Base-by-base conservation (phyloP, 2,888 invertebrate species). In the Chrysomela aeneicollis region DNA sequence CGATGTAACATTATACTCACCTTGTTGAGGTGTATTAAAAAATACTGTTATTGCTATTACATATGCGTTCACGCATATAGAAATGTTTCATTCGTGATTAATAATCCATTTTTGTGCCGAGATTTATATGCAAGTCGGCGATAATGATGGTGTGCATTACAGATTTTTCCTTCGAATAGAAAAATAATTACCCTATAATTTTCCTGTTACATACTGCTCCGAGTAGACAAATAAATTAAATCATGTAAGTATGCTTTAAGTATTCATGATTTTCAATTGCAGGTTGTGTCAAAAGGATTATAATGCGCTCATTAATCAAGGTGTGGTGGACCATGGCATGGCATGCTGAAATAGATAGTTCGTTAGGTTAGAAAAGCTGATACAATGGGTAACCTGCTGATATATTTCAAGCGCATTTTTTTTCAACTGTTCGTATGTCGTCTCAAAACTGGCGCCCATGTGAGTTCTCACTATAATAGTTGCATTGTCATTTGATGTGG, bases 191-290 rank as follows among this genome's bases (percentile, higher is more conserved):
- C 60, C 50, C 57, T 68, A 58, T 68, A 62, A 68, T 68, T 68
- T 68, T 63, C 67, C 63, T 63, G 64, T 63, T 68, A 68, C 62
- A 46, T 59, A 63, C 21, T 51, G 58, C 52, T 5, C 3, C 46
- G 17, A 26, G 47, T 37, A 59, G 58, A 58, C 51, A 62, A 47
- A 59, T 53, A 59, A 58, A 63, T 63, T 63, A 63, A 63, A 58
- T 63, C 57, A 63, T 60, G 51, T 60, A 59, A 58, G 60, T 64
- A n/a, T 63, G 67, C 64, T 64, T 57, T 46, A 46, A 52, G 54
- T 64, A 64, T 53, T 64, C 64, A 64, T 68, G 64, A 58, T 64
- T 68, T 64, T 68, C 67, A 60, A 62, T 62, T 59, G 64, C 35
- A 57, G 64, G 61, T 68, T 64, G 58, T 64, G 64, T 61, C 61